Evolutionary conservation across 1,140 invertebrate species (phyloP).

Genomic region (Globodera rostochiensis): DNA sequence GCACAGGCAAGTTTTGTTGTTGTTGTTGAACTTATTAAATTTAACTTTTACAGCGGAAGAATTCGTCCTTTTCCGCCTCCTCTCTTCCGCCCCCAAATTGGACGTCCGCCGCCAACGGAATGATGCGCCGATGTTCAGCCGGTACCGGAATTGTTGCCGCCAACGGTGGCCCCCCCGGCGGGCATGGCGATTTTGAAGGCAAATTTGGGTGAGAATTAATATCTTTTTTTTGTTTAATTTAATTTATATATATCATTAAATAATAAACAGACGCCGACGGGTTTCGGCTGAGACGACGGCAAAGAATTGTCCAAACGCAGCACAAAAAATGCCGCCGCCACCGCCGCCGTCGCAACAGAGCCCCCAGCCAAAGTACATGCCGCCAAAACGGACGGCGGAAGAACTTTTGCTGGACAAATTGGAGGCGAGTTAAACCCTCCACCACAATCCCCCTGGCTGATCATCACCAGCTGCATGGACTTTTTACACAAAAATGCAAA

Average conservation of each 20-base stretch:
- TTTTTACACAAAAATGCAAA: neutral
- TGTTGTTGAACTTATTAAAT: neutral
- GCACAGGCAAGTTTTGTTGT: neutral
- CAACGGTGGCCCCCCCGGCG: neutral
- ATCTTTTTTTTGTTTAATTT: neutral
- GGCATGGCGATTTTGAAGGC: neutral
- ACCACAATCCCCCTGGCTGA: neutral
- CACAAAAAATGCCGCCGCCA: neutral
- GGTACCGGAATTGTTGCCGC: neutral
- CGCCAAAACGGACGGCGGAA: constrained; percentile 37
- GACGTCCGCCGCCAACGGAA: neutral
- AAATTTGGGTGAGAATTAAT: neutral
- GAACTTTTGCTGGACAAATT: constrained; percentile 39
- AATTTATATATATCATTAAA: no score
- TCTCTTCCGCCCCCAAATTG: no score
- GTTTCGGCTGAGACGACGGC: neutral
- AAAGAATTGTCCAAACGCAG: constrained; percentile 8
- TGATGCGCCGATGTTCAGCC: neutral
- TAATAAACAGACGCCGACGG: neutral
- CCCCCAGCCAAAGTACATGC: constrained; percentile 15
- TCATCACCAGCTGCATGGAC: no score
- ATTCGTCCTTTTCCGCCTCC: no score
- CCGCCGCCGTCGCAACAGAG: constrained; percentile 2
- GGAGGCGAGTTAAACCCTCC: constrained; percentile 10
- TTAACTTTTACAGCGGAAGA: no score